Conservation (phyloP, 2,888 invertebrate genomes). For the Mesorhabditis spiculigera region DNA sequence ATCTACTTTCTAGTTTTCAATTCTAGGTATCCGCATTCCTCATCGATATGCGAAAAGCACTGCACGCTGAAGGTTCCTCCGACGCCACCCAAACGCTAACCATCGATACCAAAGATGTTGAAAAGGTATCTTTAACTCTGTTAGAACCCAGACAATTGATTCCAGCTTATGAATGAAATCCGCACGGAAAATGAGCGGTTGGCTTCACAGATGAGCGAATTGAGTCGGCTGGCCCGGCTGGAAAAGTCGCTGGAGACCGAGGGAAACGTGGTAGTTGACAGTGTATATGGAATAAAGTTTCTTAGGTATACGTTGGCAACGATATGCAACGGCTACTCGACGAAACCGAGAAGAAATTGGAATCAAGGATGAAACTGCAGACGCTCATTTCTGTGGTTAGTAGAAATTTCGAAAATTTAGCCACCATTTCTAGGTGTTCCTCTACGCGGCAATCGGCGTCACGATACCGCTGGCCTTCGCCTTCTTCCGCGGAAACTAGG, state of each 20-base stretch:
- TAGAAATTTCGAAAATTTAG: background rate
- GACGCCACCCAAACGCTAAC: constrained; percentile 11
- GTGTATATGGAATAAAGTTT: background rate
- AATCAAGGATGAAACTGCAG: constrained; percentile 55
- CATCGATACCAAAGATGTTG: constrained; percentile 23
- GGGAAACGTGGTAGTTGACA: constrained; percentile 32
- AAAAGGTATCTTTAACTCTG: constrained; percentile 21
- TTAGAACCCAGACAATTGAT: background rate
- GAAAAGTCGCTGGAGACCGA: constrained; percentile 43
- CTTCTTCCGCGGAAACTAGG: constrained; percentile 29
- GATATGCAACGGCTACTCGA: constrained; percentile 53
- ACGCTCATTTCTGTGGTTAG: constrained; percentile 52
- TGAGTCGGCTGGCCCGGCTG: constrained; percentile 45
- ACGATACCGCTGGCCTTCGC: constrained; percentile 46
- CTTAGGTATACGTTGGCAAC: constrained; percentile 53
- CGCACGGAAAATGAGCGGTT: constrained; percentile 41
- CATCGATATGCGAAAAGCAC: constrained; percentile 38
- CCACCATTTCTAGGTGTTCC: constrained; percentile 17
- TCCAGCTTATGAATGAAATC: constrained; percentile 28
- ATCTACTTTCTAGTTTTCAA: background rate
- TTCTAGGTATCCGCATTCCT: constrained; percentile 44
- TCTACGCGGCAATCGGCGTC: constrained; percentile 50
- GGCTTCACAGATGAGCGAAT: constrained; percentile 42
- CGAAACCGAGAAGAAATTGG: constrained; percentile 52
- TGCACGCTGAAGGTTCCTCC: constrained; percentile 29